Evolutionary conservation across 2,888 invertebrate species (phyloP).

Genomic region (Cotesia congregata): DNA sequence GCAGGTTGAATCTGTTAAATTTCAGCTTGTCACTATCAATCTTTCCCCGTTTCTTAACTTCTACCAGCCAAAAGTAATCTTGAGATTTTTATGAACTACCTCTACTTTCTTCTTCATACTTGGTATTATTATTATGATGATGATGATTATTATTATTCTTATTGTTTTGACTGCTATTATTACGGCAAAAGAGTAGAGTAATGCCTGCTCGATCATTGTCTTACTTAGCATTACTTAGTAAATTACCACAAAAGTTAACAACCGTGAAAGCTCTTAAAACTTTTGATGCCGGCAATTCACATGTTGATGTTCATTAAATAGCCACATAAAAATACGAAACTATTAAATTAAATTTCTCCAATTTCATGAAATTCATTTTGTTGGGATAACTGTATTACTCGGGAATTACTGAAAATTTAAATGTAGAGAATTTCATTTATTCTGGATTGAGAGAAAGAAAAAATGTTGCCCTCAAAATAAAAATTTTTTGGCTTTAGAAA

Average conservation of each 20-base stretch:
- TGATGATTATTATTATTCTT: background rate
- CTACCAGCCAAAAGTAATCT: background rate
- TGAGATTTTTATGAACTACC: background rate
- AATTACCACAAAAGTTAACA: background rate
- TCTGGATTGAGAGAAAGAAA: too few relatives aligned
- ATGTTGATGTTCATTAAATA: background rate
- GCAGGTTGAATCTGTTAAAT: background rate
- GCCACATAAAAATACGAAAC: background rate
- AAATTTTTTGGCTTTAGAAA: too few relatives aligned
- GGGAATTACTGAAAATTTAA: too few relatives aligned
- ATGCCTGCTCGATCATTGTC: background rate
- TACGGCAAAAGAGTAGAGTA: background rate
- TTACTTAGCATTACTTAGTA: background rate
- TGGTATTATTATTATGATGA: too few relatives aligned
- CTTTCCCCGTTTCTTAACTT: background rate
- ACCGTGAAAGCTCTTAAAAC: background rate
- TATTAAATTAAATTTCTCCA: background rate
- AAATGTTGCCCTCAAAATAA: too few relatives aligned
- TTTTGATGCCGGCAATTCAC: background rate
- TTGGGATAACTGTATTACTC: too few relatives aligned
- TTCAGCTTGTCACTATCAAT: conserved; percentile 9
- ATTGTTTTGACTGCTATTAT: background rate
- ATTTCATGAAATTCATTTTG: background rate
- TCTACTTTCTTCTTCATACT: conserved; percentile 4
- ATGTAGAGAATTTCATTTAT: too few relatives aligned